A percentile compares a stretch with the other conserved stretches of the same genome.
Evolutionary conservation across 2,888 invertebrate species (phyloP).

Genomic region (Diachrysia chrysitis): DNA sequence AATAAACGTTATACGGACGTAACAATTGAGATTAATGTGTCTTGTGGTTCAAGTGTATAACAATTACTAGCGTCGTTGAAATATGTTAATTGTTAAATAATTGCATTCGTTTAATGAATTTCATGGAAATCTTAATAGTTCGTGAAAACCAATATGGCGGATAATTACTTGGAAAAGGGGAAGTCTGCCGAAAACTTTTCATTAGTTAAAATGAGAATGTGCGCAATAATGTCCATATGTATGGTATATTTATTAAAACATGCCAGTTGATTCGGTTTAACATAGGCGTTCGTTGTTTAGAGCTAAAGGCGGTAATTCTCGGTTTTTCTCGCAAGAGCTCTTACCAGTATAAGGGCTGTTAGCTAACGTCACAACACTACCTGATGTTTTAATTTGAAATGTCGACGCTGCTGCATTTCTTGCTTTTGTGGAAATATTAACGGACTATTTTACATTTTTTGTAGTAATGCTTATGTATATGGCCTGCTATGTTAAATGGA

Average conservation of each 20-base stretch:
- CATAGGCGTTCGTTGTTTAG: conserved; percentile 53
- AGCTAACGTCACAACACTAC: conserved; percentile 61
- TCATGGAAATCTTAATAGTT: conserved; percentile 24
- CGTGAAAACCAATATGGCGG: conserved; percentile 12
- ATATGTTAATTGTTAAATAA: conserved; percentile 47
- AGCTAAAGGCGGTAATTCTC: conserved; percentile 62
- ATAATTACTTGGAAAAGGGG: conserved; percentile 21
- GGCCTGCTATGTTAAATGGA: no score
- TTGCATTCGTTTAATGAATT: conserved; percentile 43
- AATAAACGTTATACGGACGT: conserved; percentile 60
- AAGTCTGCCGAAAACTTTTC: conserved; percentile 8
- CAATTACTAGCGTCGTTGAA: conserved; percentile 29
- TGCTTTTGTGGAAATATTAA: conserved; percentile 30
- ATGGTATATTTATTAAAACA: conserved; percentile 40
- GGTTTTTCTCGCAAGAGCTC: conserved; percentile 70
- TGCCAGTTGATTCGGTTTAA: conserved; percentile 48
- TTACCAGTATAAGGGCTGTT: conserved; percentile 64
- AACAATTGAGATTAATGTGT: conserved; percentile 47
- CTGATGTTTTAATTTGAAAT: conserved; percentile 67
- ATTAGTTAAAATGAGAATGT: background rate
- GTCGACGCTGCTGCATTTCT: conserved; percentile 51
- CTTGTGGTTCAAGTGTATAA: conserved; percentile 55
- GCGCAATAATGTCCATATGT: background rate
- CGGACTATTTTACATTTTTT: conserved; percentile 12
- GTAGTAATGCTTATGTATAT: background rate